These are phyloP conservation scores for Cotesia typhae DNA, from an alignment of 1,140 invertebrate genomes.

Conservation along the genomic window DNA sequence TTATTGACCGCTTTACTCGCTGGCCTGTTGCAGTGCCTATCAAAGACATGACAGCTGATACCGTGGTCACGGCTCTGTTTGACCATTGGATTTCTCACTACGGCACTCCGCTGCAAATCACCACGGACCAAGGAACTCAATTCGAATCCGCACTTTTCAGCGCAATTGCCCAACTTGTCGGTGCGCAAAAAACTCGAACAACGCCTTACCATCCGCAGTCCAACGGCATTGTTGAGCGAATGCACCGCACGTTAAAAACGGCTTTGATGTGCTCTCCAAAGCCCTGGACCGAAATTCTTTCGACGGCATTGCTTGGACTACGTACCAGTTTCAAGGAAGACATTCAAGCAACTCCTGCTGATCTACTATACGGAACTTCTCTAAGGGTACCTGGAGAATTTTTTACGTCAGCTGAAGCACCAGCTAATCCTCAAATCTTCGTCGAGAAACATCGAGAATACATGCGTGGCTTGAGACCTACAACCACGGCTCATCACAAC, in stretches of 20 bases:
- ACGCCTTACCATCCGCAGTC: too few species aligned
- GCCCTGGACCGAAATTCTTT: neutral
- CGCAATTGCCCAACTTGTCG: conserved; percentile 15
- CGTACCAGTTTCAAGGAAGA: conserved; percentile 29
- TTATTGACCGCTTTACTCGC: conserved; percentile 53
- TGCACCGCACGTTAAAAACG: conserved; percentile 30
- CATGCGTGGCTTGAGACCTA: too few species aligned
- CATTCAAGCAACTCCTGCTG: neutral
- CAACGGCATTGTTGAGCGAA: too few species aligned
- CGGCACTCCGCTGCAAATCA: neutral
- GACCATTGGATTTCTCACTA: too few species aligned
- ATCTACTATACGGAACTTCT: too few species aligned
- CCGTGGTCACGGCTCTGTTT: too few species aligned
- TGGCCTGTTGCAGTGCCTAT: conserved; percentile 43
- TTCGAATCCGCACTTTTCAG: conserved; percentile 16
- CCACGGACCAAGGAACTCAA: conserved; percentile 33
- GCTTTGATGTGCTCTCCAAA: conserved; percentile 25
- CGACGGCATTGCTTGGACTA: conserved; percentile 32
- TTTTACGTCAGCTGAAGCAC: too few species aligned
- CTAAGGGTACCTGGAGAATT: too few species aligned
- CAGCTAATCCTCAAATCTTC: too few species aligned
- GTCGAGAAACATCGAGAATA: too few species aligned
- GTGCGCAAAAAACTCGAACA: neutral
- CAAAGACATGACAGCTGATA: conserved; percentile 28
- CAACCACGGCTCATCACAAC: too few species aligned